Conservation (phyloP, 1,140 invertebrate genomes). For the Asbolus verrucosus region DNA sequence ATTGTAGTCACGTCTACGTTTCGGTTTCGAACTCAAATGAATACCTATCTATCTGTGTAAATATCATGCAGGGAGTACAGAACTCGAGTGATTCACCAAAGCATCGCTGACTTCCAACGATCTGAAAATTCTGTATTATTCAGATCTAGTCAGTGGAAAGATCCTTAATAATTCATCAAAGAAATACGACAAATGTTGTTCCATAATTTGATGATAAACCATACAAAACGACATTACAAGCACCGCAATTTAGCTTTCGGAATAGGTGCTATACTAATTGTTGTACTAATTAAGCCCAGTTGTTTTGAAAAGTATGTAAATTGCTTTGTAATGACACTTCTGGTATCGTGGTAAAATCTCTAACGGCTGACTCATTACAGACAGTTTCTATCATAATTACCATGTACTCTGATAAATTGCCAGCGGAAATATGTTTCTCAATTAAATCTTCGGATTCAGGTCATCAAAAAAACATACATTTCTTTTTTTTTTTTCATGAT, state of each 20-base stretch:
- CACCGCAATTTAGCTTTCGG: not conserved
- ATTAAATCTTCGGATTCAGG: not conserved
- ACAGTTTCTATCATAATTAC: constrained; percentile 13
- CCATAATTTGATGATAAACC: not conserved
- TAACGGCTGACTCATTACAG: constrained; percentile 1
- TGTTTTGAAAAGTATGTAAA: constrained; percentile 40
- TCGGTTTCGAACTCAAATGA: constrained; percentile 13
- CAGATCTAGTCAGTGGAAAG: not conserved
- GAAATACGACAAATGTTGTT: not conserved
- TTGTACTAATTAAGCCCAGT: constrained; percentile 20
- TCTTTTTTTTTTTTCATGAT: constrained; percentile 8
- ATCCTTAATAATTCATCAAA: too few species aligned
- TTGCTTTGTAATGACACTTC: constrained; percentile 29
- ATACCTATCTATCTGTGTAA: constrained; percentile 12
- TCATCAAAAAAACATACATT: not conserved
- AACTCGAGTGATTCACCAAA: not conserved
- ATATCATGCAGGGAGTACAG: constrained; percentile 1
- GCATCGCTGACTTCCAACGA: not conserved
- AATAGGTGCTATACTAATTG: not conserved
- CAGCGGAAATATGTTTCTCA: constrained; percentile 12
- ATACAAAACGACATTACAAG: not conserved
- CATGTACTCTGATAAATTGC: not conserved
- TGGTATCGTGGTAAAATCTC: constrained; percentile 29
- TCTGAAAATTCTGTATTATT: constrained; percentile 6
- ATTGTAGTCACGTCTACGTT: constrained; percentile 21